A percentile compares a stretch with the other conserved stretches of the same genome.
Evolutionary conservation across 2,888 invertebrate genomes (phyloP).

Genomic region (Lasioglossum lativentre): DNA sequence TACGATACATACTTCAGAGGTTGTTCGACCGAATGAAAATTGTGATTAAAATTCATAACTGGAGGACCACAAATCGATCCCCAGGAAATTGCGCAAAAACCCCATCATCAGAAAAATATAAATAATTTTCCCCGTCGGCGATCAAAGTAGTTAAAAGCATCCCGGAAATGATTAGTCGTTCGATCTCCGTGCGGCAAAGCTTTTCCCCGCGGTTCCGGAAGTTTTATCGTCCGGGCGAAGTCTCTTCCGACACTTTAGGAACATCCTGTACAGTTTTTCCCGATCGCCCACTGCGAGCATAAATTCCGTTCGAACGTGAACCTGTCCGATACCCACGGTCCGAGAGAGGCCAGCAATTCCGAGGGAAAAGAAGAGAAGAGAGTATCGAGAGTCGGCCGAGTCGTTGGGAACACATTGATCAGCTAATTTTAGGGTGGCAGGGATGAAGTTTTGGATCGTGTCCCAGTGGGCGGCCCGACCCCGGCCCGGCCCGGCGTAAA

Average conservation of each 20-base stretch:
- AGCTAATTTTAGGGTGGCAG: conserved; percentile 18
- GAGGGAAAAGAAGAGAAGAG: not conserved
- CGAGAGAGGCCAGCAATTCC: not conserved
- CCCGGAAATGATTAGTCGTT: too few species aligned
- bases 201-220: not conserved
- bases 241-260: not conserved
- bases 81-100: too few species aligned
- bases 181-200: not conserved
- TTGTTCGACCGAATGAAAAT: too few species aligned
- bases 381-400: not conserved
- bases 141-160: not conserved
- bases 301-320: conserved; percentile 3
- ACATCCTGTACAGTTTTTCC: not conserved
- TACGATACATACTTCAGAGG: too few species aligned
- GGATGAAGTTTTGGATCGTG: conserved; percentile 26
- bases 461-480: conserved; percentile 7
- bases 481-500: conserved; percentile 3
- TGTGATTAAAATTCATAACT: too few species aligned
- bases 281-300: not conserved
- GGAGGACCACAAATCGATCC: too few species aligned
- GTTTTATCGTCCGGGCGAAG: not conserved
- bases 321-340: not conserved
- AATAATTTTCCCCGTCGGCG: too few species aligned
- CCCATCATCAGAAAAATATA: too few species aligned
- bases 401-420: conserved; percentile 14